Evolutionary conservation across 2,113 vertebrate species (phyloP).

Genomic region (Mormyrus lacerda): DNA sequence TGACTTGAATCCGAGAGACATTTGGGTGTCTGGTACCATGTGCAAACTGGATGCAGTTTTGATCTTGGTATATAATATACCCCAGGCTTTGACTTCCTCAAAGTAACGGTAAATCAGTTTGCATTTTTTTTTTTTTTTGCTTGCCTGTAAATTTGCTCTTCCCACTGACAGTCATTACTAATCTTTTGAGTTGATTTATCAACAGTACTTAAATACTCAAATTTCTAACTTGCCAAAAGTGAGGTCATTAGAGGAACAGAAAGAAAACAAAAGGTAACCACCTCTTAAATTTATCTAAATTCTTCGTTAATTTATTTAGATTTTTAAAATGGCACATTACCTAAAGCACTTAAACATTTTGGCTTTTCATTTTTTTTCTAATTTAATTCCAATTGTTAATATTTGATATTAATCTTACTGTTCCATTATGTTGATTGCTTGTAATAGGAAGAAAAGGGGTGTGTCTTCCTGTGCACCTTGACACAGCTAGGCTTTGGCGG

Average conservation of each 20-base stretch:
- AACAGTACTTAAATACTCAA: constrained; percentile 84
- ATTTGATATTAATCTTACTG: constrained; percentile 99
- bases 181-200: constrained; percentile 95
- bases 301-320: constrained; percentile 61
- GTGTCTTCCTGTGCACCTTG: constrained; percentile 99
- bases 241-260: constrained; percentile 89
- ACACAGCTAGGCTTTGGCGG: constrained; percentile 99
- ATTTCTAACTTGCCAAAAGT: constrained; percentile 88
- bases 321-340: constrained; percentile 61
- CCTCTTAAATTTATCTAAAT: constrained; percentile 85
- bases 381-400: constrained; percentile 82
- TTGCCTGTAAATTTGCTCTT: constrained; percentile 87
- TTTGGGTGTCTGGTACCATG: not conserved
- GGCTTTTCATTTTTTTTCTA: constrained; percentile 75
- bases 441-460: constrained; percentile 99
- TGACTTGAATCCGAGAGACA: not conserved
- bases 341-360: constrained; percentile 86
- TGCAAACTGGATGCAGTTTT: constrained; percentile 41
- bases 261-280: constrained; percentile 88
- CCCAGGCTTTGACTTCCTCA: constrained; percentile 69
- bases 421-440: constrained; percentile 99
- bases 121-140: constrained; percentile 65
- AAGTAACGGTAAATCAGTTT: constrained; percentile 82
- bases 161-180: constrained; percentile 91
- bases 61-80: constrained; percentile 27